Evolutionary conservation across 2,888 invertebrate species (phyloP).

Genomic region (Arctia plantaginis): DNA sequence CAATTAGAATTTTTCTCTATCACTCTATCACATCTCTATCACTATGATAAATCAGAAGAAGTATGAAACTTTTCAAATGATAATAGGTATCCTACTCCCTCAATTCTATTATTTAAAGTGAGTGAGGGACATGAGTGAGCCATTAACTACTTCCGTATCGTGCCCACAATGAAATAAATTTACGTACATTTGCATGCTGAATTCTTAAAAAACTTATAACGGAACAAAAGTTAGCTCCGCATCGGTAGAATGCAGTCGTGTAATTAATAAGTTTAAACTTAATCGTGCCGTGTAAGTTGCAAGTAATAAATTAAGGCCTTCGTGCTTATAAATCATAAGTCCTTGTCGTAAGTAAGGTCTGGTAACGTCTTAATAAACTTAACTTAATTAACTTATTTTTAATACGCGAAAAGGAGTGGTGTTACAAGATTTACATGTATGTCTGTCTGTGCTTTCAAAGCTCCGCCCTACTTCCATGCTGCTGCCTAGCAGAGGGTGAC

Average conservation of each 20-base stretch:
- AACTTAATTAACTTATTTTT: background rate
- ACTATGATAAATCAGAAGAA: background rate
- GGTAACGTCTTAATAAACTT: background rate
- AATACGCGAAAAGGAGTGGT: background rate
- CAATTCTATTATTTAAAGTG: background rate
- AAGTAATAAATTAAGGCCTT: slow-evolving; percentile 8
- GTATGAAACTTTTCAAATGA: background rate
- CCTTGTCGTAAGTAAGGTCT: background rate
- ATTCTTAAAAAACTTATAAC: background rate
- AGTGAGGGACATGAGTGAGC: background rate
- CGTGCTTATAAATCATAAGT: background rate
- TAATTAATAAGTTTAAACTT: slow-evolving; percentile 45
- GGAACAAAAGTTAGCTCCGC: background rate
- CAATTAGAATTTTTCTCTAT: too few relatives aligned
- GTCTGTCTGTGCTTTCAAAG: background rate
- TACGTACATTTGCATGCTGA: background rate
- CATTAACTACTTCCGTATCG: background rate
- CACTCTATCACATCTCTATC: too few relatives aligned
- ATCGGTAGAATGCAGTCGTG: slow-evolving; percentile 18
- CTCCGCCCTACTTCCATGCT: too few relatives aligned
- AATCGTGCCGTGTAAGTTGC: slow-evolving; percentile 41
- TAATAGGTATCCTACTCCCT: background rate
- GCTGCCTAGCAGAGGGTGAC: too few relatives aligned
- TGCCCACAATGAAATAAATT: background rate
- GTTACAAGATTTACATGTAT: background rate